Evolutionary conservation across 1,140 invertebrate genomes (phyloP), one percentile per base, ranked within the genome.

Genomic region (Aphaenogaster ashmeadi): DNA sequence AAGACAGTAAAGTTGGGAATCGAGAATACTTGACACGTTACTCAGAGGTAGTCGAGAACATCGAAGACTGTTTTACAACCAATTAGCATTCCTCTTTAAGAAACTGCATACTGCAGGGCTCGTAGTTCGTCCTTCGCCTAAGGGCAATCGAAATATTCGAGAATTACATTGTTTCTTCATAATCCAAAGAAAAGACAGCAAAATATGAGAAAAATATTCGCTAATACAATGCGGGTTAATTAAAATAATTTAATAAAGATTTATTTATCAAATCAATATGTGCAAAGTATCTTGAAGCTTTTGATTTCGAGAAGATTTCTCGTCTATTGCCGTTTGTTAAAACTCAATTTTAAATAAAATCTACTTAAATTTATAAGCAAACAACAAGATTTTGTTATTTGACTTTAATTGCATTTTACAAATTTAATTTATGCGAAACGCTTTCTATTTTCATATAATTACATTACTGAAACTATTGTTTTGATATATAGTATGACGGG

Each of bases 11-110:
- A 71, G 66, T 88, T 86, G 54, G 44, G 75, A 81, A 87, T 92
- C 85, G 86, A 93, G 90, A 87, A 78, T 91, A 90, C 90, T 93
- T 92, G 89, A 84, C 88, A 90, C 92, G 88, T 89, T 91, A 92
- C 64, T 92, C 41, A 88, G 88, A 89, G 91, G 92, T 50, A 67
- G 85, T 88, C 87, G 87, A 88, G 87, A 89, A 54, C 62, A 84
- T 79, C 64, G 84, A 88, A 91, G 91, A 87, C 89, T 92, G 90
- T 90, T 93, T 92, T 90, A 93, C 89, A 91, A 91, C 86, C 89
- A 92, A 93, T 93, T 93, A 92, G 88, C 89, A 89, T 90, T 83
- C 88, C 72, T 89, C 86, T 88, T 88, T 86, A 87, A 90, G 80
- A 90, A 90, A 90, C 33, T 90, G 80, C 86, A 75, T 79, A 88